A percentile compares a stretch with the other conserved stretches of the same genome.
Conservation (phyloP, 92 coral and sea anemone species). For the Zoanthus gigantus region DNA sequence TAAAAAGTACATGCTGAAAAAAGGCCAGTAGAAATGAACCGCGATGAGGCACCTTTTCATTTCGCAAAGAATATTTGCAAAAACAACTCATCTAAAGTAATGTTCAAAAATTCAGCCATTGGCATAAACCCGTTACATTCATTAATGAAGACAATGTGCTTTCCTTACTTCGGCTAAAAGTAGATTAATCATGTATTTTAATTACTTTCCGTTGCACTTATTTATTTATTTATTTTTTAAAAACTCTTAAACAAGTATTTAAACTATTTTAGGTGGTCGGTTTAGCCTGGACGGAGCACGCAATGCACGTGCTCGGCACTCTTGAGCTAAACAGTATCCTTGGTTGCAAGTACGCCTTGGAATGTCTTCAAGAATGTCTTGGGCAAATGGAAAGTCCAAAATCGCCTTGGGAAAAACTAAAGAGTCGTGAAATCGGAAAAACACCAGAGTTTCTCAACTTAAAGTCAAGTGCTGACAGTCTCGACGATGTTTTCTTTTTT, state of each 20-base stretch:
- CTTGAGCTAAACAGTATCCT: conserved; percentile 84
- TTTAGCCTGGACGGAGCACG: conserved; percentile 89
- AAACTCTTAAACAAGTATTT: background rate
- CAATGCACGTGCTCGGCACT: conserved; percentile 85
- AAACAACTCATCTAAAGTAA: too few relatives aligned
- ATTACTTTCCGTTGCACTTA: too few relatives aligned
- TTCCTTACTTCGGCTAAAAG: too few relatives aligned
- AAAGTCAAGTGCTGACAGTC: conserved; percentile 23
- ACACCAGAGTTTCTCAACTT: conserved; percentile 36
- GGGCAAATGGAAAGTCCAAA: conserved; percentile 69
- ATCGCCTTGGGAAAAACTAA: conserved; percentile 84
- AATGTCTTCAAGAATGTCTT: conserved; percentile 80
- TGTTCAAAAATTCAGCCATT: too few relatives aligned
- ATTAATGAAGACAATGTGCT: too few relatives aligned
- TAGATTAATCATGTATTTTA: too few relatives aligned
- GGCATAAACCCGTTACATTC: too few relatives aligned
- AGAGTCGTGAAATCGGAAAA: conserved; percentile 55
- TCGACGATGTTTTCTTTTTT: conserved; percentile 23
- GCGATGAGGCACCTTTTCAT: too few relatives aligned
- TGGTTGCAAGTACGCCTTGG: conserved; percentile 76
- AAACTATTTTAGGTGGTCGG: conserved; percentile 55
- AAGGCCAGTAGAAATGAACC: too few relatives aligned
- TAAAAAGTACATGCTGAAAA: too few relatives aligned
- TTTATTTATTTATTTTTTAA: too few relatives aligned
- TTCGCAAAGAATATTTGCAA: too few relatives aligned